Conservation (phyloP, 2,888 invertebrate species). For the Diploptera punctata region DNA sequence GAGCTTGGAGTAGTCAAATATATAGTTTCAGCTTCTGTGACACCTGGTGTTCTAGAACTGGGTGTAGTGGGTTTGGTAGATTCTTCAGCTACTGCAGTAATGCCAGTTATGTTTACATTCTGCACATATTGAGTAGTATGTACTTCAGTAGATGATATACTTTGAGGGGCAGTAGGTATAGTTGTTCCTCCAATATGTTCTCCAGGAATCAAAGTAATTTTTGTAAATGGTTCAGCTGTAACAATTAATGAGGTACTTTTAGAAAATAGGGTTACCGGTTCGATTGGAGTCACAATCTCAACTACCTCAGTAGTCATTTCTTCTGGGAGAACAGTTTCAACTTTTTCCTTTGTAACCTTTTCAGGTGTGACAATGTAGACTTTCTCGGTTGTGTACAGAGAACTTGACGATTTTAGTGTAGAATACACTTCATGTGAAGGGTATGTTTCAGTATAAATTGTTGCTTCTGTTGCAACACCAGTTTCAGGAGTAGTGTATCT, state of each 20-base stretch:
- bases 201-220: too few relatives aligned
- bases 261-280: too few relatives aligned
- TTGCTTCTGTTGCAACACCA: not conserved
- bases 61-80: too few relatives aligned
- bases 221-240: too few relatives aligned
- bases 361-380: not conserved
- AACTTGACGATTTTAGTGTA: not conserved
- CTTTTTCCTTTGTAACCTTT: slow-evolving; percentile 13
- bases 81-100: not conserved
- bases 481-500: too few relatives aligned
- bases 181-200: not conserved
- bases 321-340: slow-evolving; percentile 25
- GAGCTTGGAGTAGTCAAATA: too few relatives aligned
- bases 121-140: not conserved
- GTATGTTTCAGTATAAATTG: not conserved
- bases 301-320: not conserved
- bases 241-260: too few relatives aligned
- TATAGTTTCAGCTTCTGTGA: too few relatives aligned
- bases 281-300: not conserved
- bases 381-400: not conserved
- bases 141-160: not conserved
- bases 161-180: too few relatives aligned
- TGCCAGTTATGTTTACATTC: not conserved
- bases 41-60: too few relatives aligned
- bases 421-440: too few relatives aligned